phyloP scores from a whole-genome alignment of 2,797 vertebrate genomes.

The Enteromius anoplus region DNA sequence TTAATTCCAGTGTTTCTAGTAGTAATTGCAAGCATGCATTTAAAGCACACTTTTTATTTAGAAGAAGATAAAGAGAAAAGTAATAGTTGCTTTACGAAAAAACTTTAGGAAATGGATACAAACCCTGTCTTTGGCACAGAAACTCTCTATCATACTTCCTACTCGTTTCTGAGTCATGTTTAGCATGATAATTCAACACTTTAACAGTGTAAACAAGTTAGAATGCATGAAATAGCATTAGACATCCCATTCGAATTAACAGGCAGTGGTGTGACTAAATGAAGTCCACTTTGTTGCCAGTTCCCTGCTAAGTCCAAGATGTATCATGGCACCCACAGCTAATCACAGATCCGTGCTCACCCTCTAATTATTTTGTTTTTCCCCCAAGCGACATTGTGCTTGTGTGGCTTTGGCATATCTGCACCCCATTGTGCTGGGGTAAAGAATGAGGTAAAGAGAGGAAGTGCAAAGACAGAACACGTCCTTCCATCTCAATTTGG shows the following conservation, averaged over 20 bases:
- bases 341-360: conserved; percentile 28
- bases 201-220: not conserved
- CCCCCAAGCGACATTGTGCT: conserved; percentile 45
- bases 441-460: conserved; percentile 31
- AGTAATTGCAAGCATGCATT: not conserved
- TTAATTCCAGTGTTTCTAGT: not conserved
- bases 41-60: not conserved
- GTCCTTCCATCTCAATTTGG: conserved; percentile 46
- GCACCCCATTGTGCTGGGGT: conserved; percentile 52
- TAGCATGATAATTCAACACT: not conserved
- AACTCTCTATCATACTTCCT: not conserved
- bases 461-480: conserved; percentile 36
- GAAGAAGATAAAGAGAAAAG: not conserved
- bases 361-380: conserved; percentile 56
- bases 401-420: conserved; percentile 56
- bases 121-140: not conserved
- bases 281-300: not conserved
- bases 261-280: not conserved
- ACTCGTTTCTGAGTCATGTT: not conserved
- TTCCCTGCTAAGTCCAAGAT: conserved; percentile 25
- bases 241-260: not conserved
- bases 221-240: not conserved
- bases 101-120: not conserved
- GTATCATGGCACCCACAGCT: conserved; percentile 46
- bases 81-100: not conserved